These are phyloP conservation scores for Malachius bipustulatus DNA, from an alignment of 2,888 invertebrate genomes.

Conservation along the genomic window DNA sequence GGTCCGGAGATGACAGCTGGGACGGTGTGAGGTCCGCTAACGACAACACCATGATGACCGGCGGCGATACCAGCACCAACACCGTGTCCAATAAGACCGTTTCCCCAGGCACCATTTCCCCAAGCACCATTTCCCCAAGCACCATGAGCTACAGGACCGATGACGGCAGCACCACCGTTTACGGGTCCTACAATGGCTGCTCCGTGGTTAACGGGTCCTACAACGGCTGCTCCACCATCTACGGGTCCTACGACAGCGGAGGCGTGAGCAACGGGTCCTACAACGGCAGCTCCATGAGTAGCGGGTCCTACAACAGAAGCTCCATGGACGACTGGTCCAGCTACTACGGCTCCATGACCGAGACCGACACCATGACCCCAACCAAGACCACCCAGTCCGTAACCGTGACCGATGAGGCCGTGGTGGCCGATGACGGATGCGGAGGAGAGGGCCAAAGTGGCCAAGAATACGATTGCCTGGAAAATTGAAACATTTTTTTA, in stretches of 20 bases:
- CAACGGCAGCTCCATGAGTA: conserved; percentile 8
- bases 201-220: conserved; percentile 13
- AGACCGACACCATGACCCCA: conserved; percentile 7
- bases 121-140: no score
- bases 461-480: no score
- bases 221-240: background rate
- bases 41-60: conserved; percentile 8
- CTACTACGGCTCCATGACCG: conserved; percentile 13
- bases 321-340: conserved; percentile 6
- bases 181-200: conserved; percentile 12
- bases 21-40: conserved; percentile 7
- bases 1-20: conserved; percentile 7
- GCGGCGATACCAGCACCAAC: conserved; percentile 13
- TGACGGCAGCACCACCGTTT: no score
- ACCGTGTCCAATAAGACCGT: conserved; percentile 7
- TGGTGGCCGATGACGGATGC: no score
- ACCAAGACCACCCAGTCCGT: conserved; percentile 13
- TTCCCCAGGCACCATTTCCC: conserved; percentile 13
- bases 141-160: no score
- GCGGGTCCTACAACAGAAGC: conserved; percentile 9
- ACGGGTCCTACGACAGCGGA: conserved; percentile 16
- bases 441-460: no score
- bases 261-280: conserved; percentile 6
- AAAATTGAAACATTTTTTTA: no score
- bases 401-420: no score